Base-by-base conservation (phyloP, 1,140 invertebrate genomes). In the Procambarus virginalis region DNA sequence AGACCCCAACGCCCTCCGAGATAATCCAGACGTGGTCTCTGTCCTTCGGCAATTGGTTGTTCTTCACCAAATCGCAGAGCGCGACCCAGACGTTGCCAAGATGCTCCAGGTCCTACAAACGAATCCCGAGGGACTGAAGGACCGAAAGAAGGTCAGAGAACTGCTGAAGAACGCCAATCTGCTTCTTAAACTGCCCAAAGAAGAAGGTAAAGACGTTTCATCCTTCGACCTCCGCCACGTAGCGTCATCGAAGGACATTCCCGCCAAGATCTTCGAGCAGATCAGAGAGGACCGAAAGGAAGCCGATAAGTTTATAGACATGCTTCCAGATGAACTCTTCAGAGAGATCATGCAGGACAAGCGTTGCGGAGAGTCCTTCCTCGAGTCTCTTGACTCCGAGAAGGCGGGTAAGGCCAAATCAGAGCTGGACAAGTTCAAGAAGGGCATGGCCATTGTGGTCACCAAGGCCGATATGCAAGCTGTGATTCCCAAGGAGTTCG, bases 381-480 rank as follows among this genome's bases (percentile, higher is more conserved):
- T 92, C 4, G 80, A 84, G 60, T 82, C 90, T 6, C 84, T 96
- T 55, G 94, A 95, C 84, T 95, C 95, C 0, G 96, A 96, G 93
- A 95, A 96, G 90, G 93, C 94, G 2, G 86, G 86, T 20, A 75
- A 76, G 34, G 94, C 95, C 0, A 92, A 96, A n/a, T 70, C 58
- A 14, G 92, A 92, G 20, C 86, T 92, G 64, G 90, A 89, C 45
- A 91, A 91, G 73, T 91, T 91, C 84, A 84, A 89, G 51, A 90
- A 83, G 48, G 91, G 92, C 1, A 91, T 91, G 87, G 92, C 92
- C 49, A 93, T 92, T 60, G 95, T 97, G 93, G 96, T 97, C 73
- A 95, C 97, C 87, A 97, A 97, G 86, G 96, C 96, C 92, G 96
- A 96, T 22, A 92, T 96, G n/a, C 96, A 97, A 93, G 96, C 96